Evolutionary conservation across 2,888 invertebrate species (phyloP), one percentile per base, ranked within the genome.

Genomic region (Spodoptera littoralis): DNA sequence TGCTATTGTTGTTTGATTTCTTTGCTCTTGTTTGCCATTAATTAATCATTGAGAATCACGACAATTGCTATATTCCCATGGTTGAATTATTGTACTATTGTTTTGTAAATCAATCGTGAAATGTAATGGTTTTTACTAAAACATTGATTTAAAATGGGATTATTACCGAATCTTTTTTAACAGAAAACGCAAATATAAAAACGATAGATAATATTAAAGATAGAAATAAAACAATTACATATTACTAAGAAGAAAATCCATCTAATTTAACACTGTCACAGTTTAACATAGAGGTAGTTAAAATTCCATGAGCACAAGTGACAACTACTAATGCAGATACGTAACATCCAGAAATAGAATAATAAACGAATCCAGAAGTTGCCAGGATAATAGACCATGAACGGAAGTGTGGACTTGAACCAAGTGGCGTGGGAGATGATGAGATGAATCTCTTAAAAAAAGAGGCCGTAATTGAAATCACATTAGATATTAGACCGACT

Each of bases 301-400:
- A 13, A n/a, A n/a, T 11, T 36, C 12, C 11, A 18, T 9, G 30
- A 5, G 30, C 30, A 24, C 0, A 4, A 22, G 11, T 11, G 2
- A 12, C 36, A 11, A 24, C 27, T 41, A 45, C 18, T 30, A 48
- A 49, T 51, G n/a, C 41, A 61, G 49, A 12, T 12, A 8, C 27
- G 60, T 64, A 74, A 45, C 13, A 4, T 50, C 60, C 30, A 44
- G 44, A 60, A 74, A 74, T 67, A 74, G 67, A 67, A 54, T 55
- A 65, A 55, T 67, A 62, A 54, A 56, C 47, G n/a, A 60, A 59
- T 51, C 36, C 60, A 43, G 45, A 18, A n/a, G 45, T 46, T 53
- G 50, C 49, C 12, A 44, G 59, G 41, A 66, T 70, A 61, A 64
- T 57, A 45, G 43, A 54, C 22, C n/a, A 13, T n/a, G 27, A 13